These are phyloP conservation scores for Lamellibrachia luymesi DNA, from an alignment of 1,140 invertebrate species.

Conservation along the genomic window DNA sequence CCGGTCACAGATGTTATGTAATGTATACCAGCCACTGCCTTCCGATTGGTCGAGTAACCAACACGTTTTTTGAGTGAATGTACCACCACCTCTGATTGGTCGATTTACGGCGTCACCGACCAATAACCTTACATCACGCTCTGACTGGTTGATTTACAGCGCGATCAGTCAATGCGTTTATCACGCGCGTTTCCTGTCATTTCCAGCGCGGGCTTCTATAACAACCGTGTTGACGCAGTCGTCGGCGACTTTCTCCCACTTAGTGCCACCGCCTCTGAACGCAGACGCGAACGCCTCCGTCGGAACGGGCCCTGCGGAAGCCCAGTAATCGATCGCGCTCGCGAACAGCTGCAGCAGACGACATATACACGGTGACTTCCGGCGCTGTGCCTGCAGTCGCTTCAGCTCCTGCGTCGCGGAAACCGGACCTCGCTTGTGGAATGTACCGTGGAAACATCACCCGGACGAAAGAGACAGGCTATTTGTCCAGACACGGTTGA, in stretches of 20 bases:
- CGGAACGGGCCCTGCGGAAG: not conserved
- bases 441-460: not conserved
- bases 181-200: not conserved
- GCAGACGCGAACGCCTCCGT: not conserved
- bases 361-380: not conserved
- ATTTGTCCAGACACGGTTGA: not conserved
- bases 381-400: not conserved
- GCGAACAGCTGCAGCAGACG: not conserved
- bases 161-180: constrained; percentile 4
- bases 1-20: not conserved
- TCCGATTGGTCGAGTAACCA: not conserved
- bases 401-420: not conserved
- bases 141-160: not conserved
- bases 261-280: not conserved
- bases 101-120: not conserved
- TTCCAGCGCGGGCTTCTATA: not conserved
- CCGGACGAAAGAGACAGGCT: not conserved
- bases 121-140: not conserved
- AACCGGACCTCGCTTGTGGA: not conserved
- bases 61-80: not conserved
- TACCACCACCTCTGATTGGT: not conserved
- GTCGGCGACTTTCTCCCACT: not conserved
- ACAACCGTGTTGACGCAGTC: not conserved
- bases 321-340: not conserved
- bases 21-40: not conserved